Evolutionary conservation across 2,797 vertebrate species (phyloP), one percentile per base, ranked within the genome.

Genomic region (Apodemus agrarius): DNA sequence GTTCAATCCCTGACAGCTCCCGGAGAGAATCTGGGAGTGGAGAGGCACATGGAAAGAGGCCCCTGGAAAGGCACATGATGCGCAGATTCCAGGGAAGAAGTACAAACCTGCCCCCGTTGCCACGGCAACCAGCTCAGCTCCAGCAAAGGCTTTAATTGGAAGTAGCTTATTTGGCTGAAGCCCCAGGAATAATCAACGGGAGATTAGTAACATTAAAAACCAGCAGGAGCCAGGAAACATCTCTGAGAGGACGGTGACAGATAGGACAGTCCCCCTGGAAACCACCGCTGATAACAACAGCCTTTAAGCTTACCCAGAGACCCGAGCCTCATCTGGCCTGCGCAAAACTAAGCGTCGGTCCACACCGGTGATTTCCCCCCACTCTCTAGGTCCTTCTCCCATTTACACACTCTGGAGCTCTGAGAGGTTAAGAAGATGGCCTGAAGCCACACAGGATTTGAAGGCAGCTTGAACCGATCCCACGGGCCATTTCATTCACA

Each of bases 161-260:
- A 98, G 97, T 86, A 90, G 96, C 98, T 98, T 97, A 97, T 98
- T 98, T 98, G 98, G 98, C 96, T 93, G 98, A 93, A 97, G 97
- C 98, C 98, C 98, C 98, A 97, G 98, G 98, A 98, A 98, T 97
- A 91, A 98, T 98, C 97, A 98, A 97, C 98, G 98, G 98, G 98
- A 98, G 98, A 99, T 98, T 98, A 98, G 98, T 98, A 97, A 96
- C 98, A 98, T 98, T 98, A 98, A 97, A 97, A 94, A 96, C 95
- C 98, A 98, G 98, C 98, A 82, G 98, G 98, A 96, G 94, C 67
- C 89, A 74, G 21, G 34, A 94, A 90, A 86, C 46, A 12, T 72
- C 91, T 90, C 89, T 34, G 95, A 0, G 84, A 96, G 97, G 98
- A 97, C 34, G 92, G 97, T 90, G 89, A 94, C 98, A 96, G 96